Base-by-base conservation (phyloP, 2,113 vertebrate genomes). In the Calidris pygmaea region DNA sequence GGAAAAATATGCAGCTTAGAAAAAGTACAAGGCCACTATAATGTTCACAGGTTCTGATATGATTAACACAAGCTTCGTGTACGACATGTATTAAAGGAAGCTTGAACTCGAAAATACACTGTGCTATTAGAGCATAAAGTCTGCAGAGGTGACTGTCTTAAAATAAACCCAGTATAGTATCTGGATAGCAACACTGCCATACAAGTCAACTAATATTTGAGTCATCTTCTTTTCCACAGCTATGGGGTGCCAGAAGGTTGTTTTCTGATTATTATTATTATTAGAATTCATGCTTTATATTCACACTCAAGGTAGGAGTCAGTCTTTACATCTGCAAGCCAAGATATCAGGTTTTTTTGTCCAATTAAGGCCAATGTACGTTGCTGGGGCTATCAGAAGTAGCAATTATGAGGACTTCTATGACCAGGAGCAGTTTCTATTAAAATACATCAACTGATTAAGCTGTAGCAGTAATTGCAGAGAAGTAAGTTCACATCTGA, bases 371-470 rank as follows among this genome's bases (percentile, higher is more conserved):
- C 19, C 27, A 75, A 53, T 19, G 41, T 45, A 85, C 35, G 35
- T 88, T 74, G 12, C 56, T 75, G 29, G 65, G 56, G 39, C 39
- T 75, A 95, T 65, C 80, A 87, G 63, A 95, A 93, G 65, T 45
- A 92, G 55, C 79, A 89, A 75, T 92, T 87, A 78, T 23, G 73
- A 92, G 76, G 79, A 90, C 23, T 75, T 68, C 52, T 89, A 65
- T 78, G 73, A 87, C 76, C 35, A 93, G 83, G 13, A 94, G 82
- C 78, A 32, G 37, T 93, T 94, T 89, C 76, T 93, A 87, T 90
- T 90, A 92, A 87, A 90, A 81, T 41, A 75, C 50, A 81, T 48
- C 72, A 67, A 84, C 63, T 48, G 95, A 96, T 95, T 78, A 90
- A 86, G 59, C 39, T 65, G 34, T 41, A 93, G 52, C 65, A 80